Percentiles rank a stretch among this genome's conserved stretches.
phyloP scores from a whole-genome alignment of 2,797 vertebrate genomes.

The Sparus aurata region DNA sequence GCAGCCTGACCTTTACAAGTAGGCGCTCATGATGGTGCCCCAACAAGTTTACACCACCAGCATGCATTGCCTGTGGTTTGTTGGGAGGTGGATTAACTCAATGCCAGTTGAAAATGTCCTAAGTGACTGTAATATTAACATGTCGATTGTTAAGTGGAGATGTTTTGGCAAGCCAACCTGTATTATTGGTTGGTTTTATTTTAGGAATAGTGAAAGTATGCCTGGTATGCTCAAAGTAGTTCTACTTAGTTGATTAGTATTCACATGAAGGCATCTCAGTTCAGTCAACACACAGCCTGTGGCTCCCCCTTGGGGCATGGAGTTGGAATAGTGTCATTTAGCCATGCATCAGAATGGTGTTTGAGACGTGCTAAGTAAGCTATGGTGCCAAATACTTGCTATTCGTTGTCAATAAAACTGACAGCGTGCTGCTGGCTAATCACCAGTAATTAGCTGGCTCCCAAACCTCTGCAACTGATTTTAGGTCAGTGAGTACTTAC shows the following conservation, averaged over 20 bases:
- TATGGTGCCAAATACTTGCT: conserved; percentile 54
- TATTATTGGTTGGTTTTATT: conserved; percentile 6
- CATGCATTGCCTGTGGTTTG: conserved; percentile 38
- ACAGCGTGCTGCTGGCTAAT: conserved; percentile 56
- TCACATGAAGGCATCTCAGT: conserved; percentile 3
- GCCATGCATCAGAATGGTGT: conserved; percentile 26
- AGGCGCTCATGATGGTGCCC: conserved; percentile 75
- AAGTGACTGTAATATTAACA: conserved; percentile 28
- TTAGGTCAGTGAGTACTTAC: conserved; percentile 32
- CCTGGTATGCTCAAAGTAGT: neutral
- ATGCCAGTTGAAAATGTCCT: conserved; percentile 32
- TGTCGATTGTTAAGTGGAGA: conserved; percentile 6
- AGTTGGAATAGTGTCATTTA: conserved; percentile 33
- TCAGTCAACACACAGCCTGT: conserved; percentile 24
- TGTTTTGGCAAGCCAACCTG: neutral
- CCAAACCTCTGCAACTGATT: conserved; percentile 43
- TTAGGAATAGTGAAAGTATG: neutral
- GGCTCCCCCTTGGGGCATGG: conserved; percentile 60
- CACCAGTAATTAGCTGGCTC: conserved; percentile 57
- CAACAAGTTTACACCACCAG: conserved; percentile 62
- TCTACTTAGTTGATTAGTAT: conserved; percentile 1
- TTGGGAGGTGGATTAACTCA: conserved; percentile 19
- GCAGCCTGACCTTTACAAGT: conserved; percentile 99
- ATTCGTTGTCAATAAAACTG: conserved; percentile 53
- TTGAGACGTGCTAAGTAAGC: conserved; percentile 42